Evolutionary conservation across 1,140 invertebrate species (phyloP).

Genomic region (Chionoecetes opilio): DNA sequence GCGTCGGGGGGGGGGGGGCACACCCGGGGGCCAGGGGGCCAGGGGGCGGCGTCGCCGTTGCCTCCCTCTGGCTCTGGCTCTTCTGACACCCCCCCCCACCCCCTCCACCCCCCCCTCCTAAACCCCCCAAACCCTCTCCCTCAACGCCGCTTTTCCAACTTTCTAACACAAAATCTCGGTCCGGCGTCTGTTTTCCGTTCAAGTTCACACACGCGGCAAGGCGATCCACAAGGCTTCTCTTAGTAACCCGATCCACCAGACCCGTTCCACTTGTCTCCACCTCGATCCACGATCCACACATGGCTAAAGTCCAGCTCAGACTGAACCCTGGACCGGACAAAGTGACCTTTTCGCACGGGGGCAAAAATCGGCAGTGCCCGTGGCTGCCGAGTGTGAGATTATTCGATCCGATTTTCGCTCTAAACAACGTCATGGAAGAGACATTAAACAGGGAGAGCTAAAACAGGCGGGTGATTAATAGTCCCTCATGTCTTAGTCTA

Average conservation of each 20-base stretch:
- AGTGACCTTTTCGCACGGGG: slow-evolving; percentile 61
- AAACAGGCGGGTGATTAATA: neutral
- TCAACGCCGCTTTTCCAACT: neutral
- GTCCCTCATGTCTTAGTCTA: neutral
- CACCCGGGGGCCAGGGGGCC: neutral
- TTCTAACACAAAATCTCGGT: slow-evolving; percentile 22
- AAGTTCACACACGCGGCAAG: slow-evolving; percentile 30
- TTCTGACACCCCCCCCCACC: neutral
- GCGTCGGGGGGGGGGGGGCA: neutral
- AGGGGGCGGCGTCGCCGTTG: slow-evolving; percentile 4
- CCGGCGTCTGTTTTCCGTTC: neutral
- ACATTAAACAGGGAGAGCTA: neutral
- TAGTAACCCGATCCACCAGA: neutral
- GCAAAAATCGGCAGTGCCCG: slow-evolving; percentile 45
- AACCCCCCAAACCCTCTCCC: neutral
- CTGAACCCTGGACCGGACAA: slow-evolving; percentile 45
- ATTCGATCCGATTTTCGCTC: neutral
- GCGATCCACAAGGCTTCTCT: slow-evolving; percentile 15
- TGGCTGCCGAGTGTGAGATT: slow-evolving; percentile 50
- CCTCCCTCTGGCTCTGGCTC: neutral
- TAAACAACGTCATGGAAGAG: neutral
- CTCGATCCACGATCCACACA: slow-evolving; percentile 52
- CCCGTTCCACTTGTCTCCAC: slow-evolving; percentile 21
- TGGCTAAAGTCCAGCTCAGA: slow-evolving; percentile 51
- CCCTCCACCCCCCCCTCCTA: neutral